Evolutionary conservation across 2,888 invertebrate species (phyloP), one percentile per base, ranked within the genome.

Genomic region (Netelia fuscicornis): DNA sequence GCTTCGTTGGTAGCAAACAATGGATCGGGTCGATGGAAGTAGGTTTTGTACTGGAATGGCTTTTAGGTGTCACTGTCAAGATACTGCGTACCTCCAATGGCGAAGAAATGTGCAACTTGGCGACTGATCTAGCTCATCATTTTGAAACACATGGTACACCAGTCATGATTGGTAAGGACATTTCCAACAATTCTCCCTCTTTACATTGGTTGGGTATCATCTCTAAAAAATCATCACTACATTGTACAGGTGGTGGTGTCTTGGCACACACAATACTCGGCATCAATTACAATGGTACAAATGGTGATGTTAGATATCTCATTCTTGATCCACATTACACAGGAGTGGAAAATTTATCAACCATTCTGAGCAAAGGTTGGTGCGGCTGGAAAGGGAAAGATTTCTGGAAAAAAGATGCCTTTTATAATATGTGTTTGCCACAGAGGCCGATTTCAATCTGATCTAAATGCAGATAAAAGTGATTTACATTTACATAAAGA

Each of bases 1-100:
- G 95, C 71, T 99, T 99, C 94, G 94, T 99, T 68, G 98, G 98
- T 25, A 98, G 98, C 0, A 96, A 96, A 83, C 97, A 98, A 92
- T 99, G 99, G 99, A 99, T 99, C 92, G 99, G 99, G 8, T 99
- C 99, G 0, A 98, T 98, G 3, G 99, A 99, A 95, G 98, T 99
- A 13, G 97, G 97, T 94, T 99, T 97, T 95, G 98, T 98, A 85
- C 94, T 99, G 85, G 97, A 98, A 92, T 96, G 97, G 48, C 94
- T 98, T 82, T 94, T 98, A 8, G 96, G 96, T 67, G 95, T 98
- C 0, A 96, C 96, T 70, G 96, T 96, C 0, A 97, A 97, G 93
- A 98, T 99, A 87, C 94, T 99, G 85, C 97, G 97, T 90, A 98
- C 98, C 0, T 96, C 96, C 89, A 97, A 96, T 23, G 99, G 99